Evolutionary conservation across 2,888 invertebrate genomes (phyloP).

Genomic region (Tridacna crocea): DNA sequence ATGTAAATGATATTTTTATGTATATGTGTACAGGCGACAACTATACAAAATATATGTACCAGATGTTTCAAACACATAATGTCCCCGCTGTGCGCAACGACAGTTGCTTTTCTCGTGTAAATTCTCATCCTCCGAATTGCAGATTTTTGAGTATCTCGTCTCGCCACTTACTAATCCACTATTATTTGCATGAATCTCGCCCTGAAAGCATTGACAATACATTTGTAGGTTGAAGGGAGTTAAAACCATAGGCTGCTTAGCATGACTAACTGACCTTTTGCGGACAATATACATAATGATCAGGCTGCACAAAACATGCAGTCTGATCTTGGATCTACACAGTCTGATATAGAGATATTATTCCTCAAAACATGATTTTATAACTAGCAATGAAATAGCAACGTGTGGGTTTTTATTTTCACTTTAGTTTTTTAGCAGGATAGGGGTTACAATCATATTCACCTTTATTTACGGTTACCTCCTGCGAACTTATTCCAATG

Average conservation of each 20-base stretch:
- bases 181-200: neutral
- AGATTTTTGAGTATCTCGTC: neutral
- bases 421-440: too few relatives aligned
- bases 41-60: neutral
- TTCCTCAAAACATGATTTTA: too few relatives aligned
- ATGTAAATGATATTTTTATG: too few relatives aligned
- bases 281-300: too few relatives aligned
- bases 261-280: too few relatives aligned
- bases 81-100: neutral
- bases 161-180: neutral
- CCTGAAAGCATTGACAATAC: neutral
- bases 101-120: constrained; percentile 4
- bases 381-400: too few relatives aligned
- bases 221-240: neutral
- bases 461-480: neutral
- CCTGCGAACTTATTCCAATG: neutral
- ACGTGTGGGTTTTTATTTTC: too few relatives aligned
- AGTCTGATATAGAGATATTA: too few relatives aligned
- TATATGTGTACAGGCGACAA: too few relatives aligned
- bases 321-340: too few relatives aligned
- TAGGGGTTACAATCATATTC: neutral
- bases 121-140: neutral
- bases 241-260: too few relatives aligned
- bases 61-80: neutral
- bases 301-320: too few relatives aligned